phyloP scores from a whole-genome alignment of 2,888 invertebrate genomes.

The Scelioninae gen. 2 region DNA sequence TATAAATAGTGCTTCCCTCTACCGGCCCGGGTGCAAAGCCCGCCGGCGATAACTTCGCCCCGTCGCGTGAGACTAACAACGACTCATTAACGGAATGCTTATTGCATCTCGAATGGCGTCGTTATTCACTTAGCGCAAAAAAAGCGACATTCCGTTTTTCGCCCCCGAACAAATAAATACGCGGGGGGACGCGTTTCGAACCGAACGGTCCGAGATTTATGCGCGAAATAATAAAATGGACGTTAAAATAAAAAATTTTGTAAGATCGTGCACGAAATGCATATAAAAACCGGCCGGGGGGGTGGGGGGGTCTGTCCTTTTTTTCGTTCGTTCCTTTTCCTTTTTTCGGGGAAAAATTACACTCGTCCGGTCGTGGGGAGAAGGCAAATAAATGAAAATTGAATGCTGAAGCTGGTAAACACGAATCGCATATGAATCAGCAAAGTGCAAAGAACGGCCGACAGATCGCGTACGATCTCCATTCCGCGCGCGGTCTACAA shows the following conservation, averaged over 20 bases:
- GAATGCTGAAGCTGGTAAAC: constrained; percentile 59
- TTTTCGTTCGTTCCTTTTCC: no score
- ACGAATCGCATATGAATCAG: constrained; percentile 60
- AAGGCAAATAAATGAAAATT: constrained; percentile 59
- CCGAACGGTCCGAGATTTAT: constrained; percentile 23
- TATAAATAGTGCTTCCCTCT: constrained; percentile 50
- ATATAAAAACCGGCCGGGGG: constrained; percentile 26
- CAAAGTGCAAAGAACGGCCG: constrained; percentile 57
- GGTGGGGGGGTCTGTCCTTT: no score
- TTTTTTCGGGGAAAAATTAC: constrained; percentile 29
- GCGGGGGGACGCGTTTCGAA: background rate
- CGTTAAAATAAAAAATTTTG: constrained; percentile 47
- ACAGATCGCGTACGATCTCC: constrained; percentile 57
- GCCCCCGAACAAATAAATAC: constrained; percentile 20
- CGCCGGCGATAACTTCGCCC: constrained; percentile 19
- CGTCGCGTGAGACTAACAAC: constrained; percentile 46
- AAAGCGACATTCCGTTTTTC: background rate
- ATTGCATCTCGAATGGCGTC: constrained; percentile 31
- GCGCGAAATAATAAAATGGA: constrained; percentile 43
- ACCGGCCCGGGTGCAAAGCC: constrained; percentile 26
- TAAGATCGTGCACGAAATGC: constrained; percentile 10
- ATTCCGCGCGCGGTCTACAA: constrained; percentile 57
- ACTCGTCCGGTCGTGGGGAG: constrained; percentile 7
- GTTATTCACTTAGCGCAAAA: constrained; percentile 31
- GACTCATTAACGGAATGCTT: constrained; percentile 48